Evolutionary conservation across 2,797 vertebrate genomes (phyloP).

Genomic region (Peromyscus eremicus): DNA sequence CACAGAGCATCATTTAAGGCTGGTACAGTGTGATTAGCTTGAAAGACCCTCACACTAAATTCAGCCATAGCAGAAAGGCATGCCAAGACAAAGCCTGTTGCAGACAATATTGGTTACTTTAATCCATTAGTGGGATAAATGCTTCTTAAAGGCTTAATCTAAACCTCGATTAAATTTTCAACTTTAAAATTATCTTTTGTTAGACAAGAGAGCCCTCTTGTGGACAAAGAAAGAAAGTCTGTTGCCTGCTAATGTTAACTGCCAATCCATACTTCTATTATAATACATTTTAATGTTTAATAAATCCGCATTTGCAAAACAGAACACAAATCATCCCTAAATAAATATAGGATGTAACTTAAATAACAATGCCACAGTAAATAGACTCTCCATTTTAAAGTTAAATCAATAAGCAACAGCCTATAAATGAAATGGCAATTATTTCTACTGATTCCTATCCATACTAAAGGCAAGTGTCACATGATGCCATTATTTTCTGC

Average conservation of each 20-base stretch:
- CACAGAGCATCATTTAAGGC: neutral
- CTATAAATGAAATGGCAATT: constrained; percentile 54
- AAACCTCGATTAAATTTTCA: constrained; percentile 46
- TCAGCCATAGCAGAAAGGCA: neutral
- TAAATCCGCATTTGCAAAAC: constrained; percentile 10
- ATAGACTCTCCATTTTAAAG: neutral
- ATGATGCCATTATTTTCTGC: neutral
- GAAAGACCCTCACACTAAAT: neutral
- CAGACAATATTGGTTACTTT: constrained; percentile 16
- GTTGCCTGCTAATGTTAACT: neutral
- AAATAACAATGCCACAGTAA: constrained; percentile 9
- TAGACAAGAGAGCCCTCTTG: constrained; percentile 76
- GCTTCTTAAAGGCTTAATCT: constrained; percentile 66
- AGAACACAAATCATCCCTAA: constrained; percentile 35
- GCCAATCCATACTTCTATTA: neutral
- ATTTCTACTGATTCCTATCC: neutral
- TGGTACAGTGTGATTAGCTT: neutral
- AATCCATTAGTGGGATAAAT: constrained; percentile 58
- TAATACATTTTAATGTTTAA: constrained; percentile 26
- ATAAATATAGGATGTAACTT: neutral
- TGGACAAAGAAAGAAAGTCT: constrained; percentile 43
- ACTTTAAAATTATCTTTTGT: constrained; percentile 58
- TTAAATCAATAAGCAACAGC: constrained; percentile 20
- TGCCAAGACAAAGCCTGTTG: neutral
- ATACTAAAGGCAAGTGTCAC: neutral